Base-by-base conservation (phyloP, 2,888 invertebrate genomes). In the Epirrhoe alternata region DNA sequence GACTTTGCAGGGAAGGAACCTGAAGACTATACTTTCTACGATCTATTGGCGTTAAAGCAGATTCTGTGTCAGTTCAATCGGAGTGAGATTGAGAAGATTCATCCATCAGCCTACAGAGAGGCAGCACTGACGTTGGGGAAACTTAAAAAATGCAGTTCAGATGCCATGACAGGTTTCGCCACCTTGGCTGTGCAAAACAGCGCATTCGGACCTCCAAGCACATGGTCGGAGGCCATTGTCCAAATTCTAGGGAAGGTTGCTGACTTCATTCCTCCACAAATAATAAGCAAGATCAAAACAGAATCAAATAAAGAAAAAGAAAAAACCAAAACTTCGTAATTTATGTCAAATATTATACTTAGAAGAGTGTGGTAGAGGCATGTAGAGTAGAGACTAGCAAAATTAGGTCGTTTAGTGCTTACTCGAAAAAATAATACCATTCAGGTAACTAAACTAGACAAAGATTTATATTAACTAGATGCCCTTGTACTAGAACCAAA, bases 51-150 rank as follows among this genome's bases (percentile, higher is more conserved):
- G 0, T 77, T 95, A 60, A 85, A 91, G 38, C 94, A 94, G 75
- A 94, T 95, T 68, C 73, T 95, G 1, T 95, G 95, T 73, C 90
- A 90, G n/a, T 94, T 94, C 61, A 94, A 94, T 72, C 81, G 79
- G 31, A 89, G 89, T 24, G 93, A 94, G 68, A 94, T 95, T 54
- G 84, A 84, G 35, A 82, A 86, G 59, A 94, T 95, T 61, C 94
- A 94, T 72, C 90, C 94, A 0, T 84, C 89, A 52, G 93, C 94
- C 0, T 95, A 94, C 67, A 93, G 86, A 74, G 92, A 91, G 74
- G 89, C 94, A 8, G 93, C 93, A 0, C 61, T 82, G 6, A 74
- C 85, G 45, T 86, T 95, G 54, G 94, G 94, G 0, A 86, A 86
- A 55, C 74, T 94, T n/a, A 81, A 87, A 51, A 82, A 86, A 30